Evolutionary conservation across 2,888 invertebrate species (phyloP).

Genomic region (Xanthorhoe designata): DNA sequence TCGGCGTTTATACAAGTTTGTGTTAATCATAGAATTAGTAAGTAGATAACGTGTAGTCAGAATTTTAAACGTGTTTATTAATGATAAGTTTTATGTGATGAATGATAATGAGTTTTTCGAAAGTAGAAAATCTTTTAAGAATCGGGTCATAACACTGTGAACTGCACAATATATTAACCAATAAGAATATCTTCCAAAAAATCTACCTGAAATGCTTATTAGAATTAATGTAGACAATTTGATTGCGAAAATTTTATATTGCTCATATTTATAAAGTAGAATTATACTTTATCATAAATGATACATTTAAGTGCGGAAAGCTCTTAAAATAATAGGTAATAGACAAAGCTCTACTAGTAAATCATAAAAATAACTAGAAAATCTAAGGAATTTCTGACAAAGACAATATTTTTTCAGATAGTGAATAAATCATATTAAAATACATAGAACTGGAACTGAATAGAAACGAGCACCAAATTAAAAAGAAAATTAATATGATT

Average conservation of each 20-base stretch:
- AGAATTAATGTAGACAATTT: conserved; percentile 16
- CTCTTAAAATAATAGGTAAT: conserved; percentile 19
- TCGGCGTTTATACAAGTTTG: neutral
- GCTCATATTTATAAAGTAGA: conserved; percentile 1
- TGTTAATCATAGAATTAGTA: neutral
- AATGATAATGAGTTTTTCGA: neutral
- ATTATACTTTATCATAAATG: neutral
- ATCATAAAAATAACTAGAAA: conserved; percentile 52
- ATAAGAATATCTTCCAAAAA: conserved; percentile 3
- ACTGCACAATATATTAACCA: neutral
- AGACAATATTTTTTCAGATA: conserved; percentile 53
- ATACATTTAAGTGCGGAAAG: conserved; percentile 3
- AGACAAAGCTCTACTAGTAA: conserved; percentile 40
- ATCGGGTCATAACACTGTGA: neutral
- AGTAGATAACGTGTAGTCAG: neutral
- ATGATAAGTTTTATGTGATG: neutral
- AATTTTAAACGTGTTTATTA: neutral
- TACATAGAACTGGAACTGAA: conserved; percentile 51
- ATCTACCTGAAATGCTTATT: conserved; percentile 5
- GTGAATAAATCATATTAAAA: conserved; percentile 69
- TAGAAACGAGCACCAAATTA: conserved; percentile 65
- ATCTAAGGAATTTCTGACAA: conserved; percentile 52
- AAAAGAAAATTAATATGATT: conserved; percentile 83
- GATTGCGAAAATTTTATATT: conserved; percentile 9
- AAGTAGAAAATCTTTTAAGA: conserved; percentile 1